These are phyloP conservation scores for Actinopyga echinites DNA, from an alignment of 53 echinoderm and acorn worm genomes.

Conservation along the genomic window DNA sequence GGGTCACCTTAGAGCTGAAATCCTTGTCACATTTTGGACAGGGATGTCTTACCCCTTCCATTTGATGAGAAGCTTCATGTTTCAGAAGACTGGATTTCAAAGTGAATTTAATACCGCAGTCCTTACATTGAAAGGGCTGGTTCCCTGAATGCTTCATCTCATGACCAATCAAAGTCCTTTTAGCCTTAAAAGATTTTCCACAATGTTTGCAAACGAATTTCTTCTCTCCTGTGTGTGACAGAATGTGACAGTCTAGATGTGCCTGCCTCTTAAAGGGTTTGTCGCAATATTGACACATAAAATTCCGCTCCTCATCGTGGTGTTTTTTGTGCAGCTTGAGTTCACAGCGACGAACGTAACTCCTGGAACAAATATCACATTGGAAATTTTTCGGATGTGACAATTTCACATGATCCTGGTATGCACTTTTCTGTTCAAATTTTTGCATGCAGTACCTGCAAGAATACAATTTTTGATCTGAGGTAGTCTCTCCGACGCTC, in stretches of 20 bases:
- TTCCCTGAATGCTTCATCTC: constrained; percentile 26
- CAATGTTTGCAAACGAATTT: constrained; percentile 12
- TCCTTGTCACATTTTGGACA: constrained; percentile 44
- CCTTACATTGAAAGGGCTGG: constrained; percentile 33
- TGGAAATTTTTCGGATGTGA: constrained; percentile 10
- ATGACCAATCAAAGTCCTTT: constrained; percentile 22
- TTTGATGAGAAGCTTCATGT: constrained; percentile 8
- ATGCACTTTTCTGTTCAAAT: not conserved
- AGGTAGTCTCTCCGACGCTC: not conserved
- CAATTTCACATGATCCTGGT: constrained; percentile 18
- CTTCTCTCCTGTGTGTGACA: constrained; percentile 35
- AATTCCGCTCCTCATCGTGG: constrained; percentile 25
- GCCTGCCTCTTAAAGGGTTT: constrained; percentile 41
- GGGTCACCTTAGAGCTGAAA: constrained; percentile 30
- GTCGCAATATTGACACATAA: constrained; percentile 10
- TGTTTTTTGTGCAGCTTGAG: constrained; percentile 23
- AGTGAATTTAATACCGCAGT: constrained; percentile 42
- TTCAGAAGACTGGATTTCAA: constrained; percentile 42
- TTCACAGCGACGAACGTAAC: constrained; percentile 39
- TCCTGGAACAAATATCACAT: constrained; percentile 11
- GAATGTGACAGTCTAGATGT: constrained; percentile 33
- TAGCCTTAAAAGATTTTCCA: constrained; percentile 38
- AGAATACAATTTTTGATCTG: not conserved
- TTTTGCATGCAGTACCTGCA: constrained; percentile 30
- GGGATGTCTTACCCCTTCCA: not conserved